A percentile compares a stretch with the other conserved stretches of the same genome.
phyloP scores from a whole-genome alignment of 2,888 invertebrate species.

The Drosophila macrospina region DNA sequence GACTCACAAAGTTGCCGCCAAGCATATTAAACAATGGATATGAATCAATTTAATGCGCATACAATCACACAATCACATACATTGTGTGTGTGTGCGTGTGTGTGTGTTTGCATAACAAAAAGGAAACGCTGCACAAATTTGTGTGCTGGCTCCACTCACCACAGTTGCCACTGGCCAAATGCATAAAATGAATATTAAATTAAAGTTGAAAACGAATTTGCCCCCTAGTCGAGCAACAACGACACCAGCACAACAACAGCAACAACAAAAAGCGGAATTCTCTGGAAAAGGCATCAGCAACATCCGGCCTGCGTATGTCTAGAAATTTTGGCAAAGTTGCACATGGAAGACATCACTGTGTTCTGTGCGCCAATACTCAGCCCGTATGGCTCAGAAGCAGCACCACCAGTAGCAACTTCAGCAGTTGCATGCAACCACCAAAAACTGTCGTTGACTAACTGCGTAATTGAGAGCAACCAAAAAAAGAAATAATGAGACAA shows the following conservation, averaged over 20 bases:
- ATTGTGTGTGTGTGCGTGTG: conserved; percentile 18
- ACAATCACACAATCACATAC: conserved; percentile 28
- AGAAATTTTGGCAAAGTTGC: conserved; percentile 46
- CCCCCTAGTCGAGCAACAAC: conserved; percentile 41
- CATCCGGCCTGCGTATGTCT: conserved; percentile 59
- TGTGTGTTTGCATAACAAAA: conserved; percentile 55
- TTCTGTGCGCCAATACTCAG: conserved; percentile 39
- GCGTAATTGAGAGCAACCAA: conserved; percentile 57
- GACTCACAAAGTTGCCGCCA: conserved; percentile 60
- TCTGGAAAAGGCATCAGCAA: conserved; percentile 72
- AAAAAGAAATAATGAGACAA: conserved; percentile 29
- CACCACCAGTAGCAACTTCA: conserved; percentile 22
- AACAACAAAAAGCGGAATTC: conserved; percentile 61
- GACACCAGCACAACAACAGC: conserved; percentile 14
- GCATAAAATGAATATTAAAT: conserved; percentile 80
- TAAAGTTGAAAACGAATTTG: conserved; percentile 78
- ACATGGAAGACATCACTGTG: not conserved
- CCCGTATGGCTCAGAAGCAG: conserved; percentile 56
- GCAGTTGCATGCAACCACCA: conserved; percentile 47
- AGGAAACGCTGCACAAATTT: conserved; percentile 78
- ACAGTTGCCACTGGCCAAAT: conserved; percentile 64
- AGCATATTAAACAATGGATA: conserved; percentile 82
- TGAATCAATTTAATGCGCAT: conserved; percentile 77
- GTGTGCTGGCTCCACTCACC: conserved; percentile 45
- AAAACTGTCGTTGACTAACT: conserved; percentile 57